phyloP scores from a whole-genome alignment of 2,113 vertebrate genomes.

The Hippopotamus amphibius region DNA sequence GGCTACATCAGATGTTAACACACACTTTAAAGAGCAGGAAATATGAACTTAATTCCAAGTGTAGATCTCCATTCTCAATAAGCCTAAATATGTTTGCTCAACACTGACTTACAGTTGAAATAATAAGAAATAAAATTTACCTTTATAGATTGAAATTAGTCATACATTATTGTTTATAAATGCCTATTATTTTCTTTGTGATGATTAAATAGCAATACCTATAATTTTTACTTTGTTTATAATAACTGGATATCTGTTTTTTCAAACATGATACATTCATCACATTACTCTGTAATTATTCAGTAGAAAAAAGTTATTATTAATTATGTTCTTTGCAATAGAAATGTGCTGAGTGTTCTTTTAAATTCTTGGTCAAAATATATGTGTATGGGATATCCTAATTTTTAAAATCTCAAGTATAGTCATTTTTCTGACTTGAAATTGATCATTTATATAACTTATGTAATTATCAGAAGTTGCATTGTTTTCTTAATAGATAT shows the following conservation, averaged over 20 bases:
- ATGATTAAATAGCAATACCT: not conserved
- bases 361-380: conserved; percentile 43
- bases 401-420: not conserved
- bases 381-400: not conserved
- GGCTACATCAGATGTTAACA: not conserved
- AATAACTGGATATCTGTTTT: not conserved
- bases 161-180: not conserved
- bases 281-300: not conserved
- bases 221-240: not conserved
- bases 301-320: conserved; percentile 5
- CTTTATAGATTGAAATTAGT: not conserved
- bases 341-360: not conserved
- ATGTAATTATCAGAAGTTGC: not conserved
- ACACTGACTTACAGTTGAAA: not conserved
- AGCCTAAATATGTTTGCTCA: not conserved
- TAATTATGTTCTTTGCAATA: not conserved
- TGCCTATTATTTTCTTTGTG: not conserved
- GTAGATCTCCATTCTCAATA: not conserved
- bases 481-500: not conserved
- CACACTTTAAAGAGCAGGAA: not conserved
- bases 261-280: not conserved
- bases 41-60: not conserved
- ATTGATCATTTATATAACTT: conserved; percentile 19
- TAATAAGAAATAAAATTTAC: conserved; percentile 4
- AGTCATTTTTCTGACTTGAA: conserved; percentile 11